A percentile compares a stretch with the other conserved stretches of the same genome.
phyloP scores from a whole-genome alignment of 1,140 invertebrate species.

The Propsilocerus akamusi region DNA sequence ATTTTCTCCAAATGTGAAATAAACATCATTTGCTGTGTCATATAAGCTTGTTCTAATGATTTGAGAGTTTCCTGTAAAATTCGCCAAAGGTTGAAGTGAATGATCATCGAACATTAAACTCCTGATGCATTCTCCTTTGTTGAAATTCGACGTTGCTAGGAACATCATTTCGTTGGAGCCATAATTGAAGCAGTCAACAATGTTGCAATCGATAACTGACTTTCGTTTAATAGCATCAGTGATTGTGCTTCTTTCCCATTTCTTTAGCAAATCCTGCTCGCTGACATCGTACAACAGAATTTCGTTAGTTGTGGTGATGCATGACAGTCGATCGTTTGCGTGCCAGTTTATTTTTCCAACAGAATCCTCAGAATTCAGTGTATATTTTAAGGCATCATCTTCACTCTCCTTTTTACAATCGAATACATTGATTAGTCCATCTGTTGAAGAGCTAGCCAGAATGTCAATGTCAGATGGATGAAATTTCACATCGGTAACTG shows the following conservation, averaged over 20 bases:
- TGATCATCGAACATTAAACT: slow-evolving; percentile 31
- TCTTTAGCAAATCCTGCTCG: slow-evolving; percentile 33
- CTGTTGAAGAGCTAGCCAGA: slow-evolving; percentile 55
- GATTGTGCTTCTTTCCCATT: slow-evolving; percentile 28
- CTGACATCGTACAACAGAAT: slow-evolving; percentile 51
- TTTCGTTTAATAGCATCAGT: slow-evolving; percentile 29
- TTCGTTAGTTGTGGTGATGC: slow-evolving; percentile 48
- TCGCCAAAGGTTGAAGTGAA: slow-evolving; percentile 29
- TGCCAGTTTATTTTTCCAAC: slow-evolving; percentile 43
- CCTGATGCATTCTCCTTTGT: slow-evolving; percentile 33
- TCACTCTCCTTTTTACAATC: slow-evolving; percentile 54
- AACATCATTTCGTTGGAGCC: slow-evolving; percentile 28
- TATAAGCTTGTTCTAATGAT: slow-evolving; percentile 41
- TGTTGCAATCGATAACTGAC: slow-evolving; percentile 40
- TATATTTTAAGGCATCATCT: slow-evolving; percentile 60
- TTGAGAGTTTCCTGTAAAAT: slow-evolving; percentile 41
- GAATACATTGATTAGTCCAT: slow-evolving; percentile 75
- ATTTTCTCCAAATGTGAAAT: not conserved
- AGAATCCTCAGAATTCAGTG: slow-evolving; percentile 68
- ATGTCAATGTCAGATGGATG: slow-evolving; percentile 47
- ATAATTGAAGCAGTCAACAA: slow-evolving; percentile 33
- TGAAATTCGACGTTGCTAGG: slow-evolving; percentile 37
- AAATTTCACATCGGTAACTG: slow-evolving; percentile 65
- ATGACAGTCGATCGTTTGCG: slow-evolving; percentile 30
- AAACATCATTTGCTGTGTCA: slow-evolving; percentile 26